phyloP scores from a whole-genome alignment of 2,888 invertebrate species.

The Colostygia pectinataria region DNA sequence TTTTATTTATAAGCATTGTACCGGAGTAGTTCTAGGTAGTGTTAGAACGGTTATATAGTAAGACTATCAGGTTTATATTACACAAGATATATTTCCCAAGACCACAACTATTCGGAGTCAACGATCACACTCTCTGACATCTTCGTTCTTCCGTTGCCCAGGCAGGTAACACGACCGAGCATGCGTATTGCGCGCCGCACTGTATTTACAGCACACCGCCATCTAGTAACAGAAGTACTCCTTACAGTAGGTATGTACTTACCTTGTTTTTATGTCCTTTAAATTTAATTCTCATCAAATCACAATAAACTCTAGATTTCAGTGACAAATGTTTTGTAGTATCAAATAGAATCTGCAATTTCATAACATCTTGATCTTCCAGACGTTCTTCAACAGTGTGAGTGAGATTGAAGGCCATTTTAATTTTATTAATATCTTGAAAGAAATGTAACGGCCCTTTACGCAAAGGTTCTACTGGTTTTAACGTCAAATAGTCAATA shows the following conservation, averaged over 20 bases:
- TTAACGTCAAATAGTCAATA: slow-evolving; percentile 65
- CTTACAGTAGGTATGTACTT: neutral
- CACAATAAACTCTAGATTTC: slow-evolving; percentile 67
- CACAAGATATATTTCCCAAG: no score
- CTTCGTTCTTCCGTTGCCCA: no score
- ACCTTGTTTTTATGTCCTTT: slow-evolving; percentile 76
- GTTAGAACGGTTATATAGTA: no score
- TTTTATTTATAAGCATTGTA: neutral
- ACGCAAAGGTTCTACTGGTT: slow-evolving; percentile 61
- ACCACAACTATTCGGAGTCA: no score
- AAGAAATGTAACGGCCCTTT: slow-evolving; percentile 65
- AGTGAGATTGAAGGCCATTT: slow-evolving; percentile 69
- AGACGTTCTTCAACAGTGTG: slow-evolving; percentile 62
- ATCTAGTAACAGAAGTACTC: no score
- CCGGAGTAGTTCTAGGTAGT: no score
- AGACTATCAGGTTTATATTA: no score
- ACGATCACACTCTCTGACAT: no score
- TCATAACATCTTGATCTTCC: slow-evolving; percentile 72
- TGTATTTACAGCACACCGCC: no score
- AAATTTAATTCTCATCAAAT: slow-evolving; percentile 67
- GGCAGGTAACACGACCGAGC: no score
- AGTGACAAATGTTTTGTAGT: slow-evolving; percentile 67
- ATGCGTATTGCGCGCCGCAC: no score
- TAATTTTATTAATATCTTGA: slow-evolving; percentile 72
- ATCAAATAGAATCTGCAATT: slow-evolving; percentile 72